Percentiles rank a stretch among this genome's conserved stretches.
These are phyloP conservation scores for Pecten maximus DNA, from an alignment of 2,888 invertebrate genomes.

Conservation along the genomic window DNA sequence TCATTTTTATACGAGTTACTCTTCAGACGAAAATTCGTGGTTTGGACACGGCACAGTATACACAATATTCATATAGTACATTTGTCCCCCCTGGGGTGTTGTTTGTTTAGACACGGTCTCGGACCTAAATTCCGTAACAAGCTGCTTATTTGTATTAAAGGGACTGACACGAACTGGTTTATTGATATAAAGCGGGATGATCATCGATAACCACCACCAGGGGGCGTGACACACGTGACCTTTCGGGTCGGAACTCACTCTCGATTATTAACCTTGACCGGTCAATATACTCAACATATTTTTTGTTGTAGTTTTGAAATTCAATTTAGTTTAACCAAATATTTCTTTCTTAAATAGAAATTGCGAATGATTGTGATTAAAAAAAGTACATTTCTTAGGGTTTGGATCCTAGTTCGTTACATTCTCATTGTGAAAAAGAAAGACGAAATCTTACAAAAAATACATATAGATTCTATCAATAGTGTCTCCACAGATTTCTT, in stretches of 20 bases:
- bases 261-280: not conserved
- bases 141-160: constrained; percentile 35
- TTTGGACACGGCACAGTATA: not conserved
- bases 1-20: too few species aligned
- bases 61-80: not conserved
- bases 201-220: constrained; percentile 30
- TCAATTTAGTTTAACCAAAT: not conserved
- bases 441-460: too few species aligned
- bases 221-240: constrained; percentile 26
- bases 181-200: constrained; percentile 18
- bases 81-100: not conserved
- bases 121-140: constrained; percentile 26
- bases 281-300: not conserved
- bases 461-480: too few species aligned
- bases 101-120: constrained; percentile 11
- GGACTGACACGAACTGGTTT: constrained; percentile 9
- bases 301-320: not conserved
- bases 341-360: too few species aligned
- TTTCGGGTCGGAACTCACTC: not conserved
- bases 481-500: too few species aligned
- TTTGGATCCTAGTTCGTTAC: too few species aligned
- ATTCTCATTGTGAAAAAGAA: too few species aligned
- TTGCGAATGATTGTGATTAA: too few species aligned
- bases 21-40: not conserved
- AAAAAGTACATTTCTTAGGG: too few species aligned